phyloP scores from a whole-genome alignment of 2,797 vertebrate genomes.

The Chloroceryle amazona region DNA sequence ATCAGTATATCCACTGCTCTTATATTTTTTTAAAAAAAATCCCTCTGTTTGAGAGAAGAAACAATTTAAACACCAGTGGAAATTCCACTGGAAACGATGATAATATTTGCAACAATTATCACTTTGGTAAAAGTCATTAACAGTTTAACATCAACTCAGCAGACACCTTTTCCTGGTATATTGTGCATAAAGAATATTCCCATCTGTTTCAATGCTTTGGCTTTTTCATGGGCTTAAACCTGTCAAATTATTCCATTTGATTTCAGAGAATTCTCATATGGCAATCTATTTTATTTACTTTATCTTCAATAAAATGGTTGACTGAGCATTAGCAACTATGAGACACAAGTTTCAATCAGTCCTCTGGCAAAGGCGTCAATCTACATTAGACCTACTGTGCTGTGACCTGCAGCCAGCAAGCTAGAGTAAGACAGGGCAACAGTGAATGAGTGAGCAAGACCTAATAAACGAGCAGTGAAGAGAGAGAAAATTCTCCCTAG shows the following conservation, averaged over 20 bases:
- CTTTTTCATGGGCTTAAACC: constrained; percentile 81
- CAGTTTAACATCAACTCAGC: constrained; percentile 26
- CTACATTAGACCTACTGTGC: constrained; percentile 83
- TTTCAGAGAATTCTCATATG: constrained; percentile 91
- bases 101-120: constrained; percentile 42
- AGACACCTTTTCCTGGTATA: constrained; percentile 42
- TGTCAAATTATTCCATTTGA: constrained; percentile 90
- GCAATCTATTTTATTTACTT: constrained; percentile 98
- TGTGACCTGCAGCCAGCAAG: constrained; percentile 68
- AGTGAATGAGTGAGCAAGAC: constrained; percentile 47
- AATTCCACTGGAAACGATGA: background rate
- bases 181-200: constrained; percentile 73
- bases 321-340: constrained; percentile 94
- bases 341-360: constrained; percentile 94
- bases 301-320: constrained; percentile 98
- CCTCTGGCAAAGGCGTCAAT: constrained; percentile 85
- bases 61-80: constrained; percentile 15
- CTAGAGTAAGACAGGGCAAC: constrained; percentile 67
- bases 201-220: constrained; percentile 69
- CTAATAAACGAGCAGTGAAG: constrained; percentile 63
- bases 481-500: constrained; percentile 77
- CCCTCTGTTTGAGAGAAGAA: background rate
- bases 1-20: background rate
- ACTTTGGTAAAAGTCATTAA: constrained; percentile 48
- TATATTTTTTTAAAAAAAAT: background rate